Evolutionary conservation across 2,797 vertebrate genomes (phyloP), one percentile per base, ranked within the genome.

Genomic region (Pteronotus mesoamericanus): DNA sequence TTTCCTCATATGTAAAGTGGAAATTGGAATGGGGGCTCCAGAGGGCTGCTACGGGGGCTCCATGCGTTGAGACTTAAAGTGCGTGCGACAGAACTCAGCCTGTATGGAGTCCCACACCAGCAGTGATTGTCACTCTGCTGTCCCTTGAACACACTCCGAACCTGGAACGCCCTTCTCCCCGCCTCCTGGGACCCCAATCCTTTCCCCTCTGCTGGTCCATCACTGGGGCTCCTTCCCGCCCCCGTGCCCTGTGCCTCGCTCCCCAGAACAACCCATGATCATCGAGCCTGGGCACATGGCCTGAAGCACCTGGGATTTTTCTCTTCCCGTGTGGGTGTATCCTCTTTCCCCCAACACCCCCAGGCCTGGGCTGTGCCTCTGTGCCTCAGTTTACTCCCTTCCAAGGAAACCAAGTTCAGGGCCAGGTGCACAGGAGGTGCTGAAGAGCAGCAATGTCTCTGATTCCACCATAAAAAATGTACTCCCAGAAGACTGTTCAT

Each of bases 61-160:
- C 1, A 0, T 1, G 4, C 0, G 10, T 21, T 19, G 48, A n/a
- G 51, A 6, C 51, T 0, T 1, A 9, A 1, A 51, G 22, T 5
- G 4, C 4, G 0, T 1, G 19, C 2, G 64, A 37, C 29, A 19
- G 32, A 2, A 2, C n/a, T 71, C 12, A 0, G 46, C 34, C 71
- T 0, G 18, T 0, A 2, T 0, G 0, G n/a, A 34, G 29, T 16
- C 39, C 37, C 8, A 11, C 26, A 1, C 24, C 21, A 6, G 15
- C 1, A 9, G 18, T 0, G 34, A 42, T 3, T 10, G 1, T 12
- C 12, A 16, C 55, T 34, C 12, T 3, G 24, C 12, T 11, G 1
- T 14, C 29, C 32, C 75, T 77, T 2, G 19, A 6, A 4, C 18
- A 10, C 19, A 18, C 14, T 21, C 59, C 71, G 24, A 22, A 2